A percentile compares a stretch with the other conserved stretches of the same genome.
Evolutionary conservation across 37 sponge, comb jelly and placozoan species (phyloP).

Genomic region (Geodia barretti): DNA sequence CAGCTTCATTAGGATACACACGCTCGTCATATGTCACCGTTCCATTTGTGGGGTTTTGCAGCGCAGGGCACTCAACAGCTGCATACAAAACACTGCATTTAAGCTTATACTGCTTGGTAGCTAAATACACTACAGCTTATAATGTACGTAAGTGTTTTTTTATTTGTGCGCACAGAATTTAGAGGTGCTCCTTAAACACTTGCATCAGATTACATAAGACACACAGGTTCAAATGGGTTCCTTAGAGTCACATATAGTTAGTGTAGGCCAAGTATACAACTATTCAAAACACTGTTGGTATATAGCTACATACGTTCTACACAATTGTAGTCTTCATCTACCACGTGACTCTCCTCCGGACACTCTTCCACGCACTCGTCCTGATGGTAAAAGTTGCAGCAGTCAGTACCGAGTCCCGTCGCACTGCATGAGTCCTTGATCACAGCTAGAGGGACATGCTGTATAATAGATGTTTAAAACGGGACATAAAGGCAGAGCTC

Average conservation of each 20-base stretch:
- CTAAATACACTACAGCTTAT: no score
- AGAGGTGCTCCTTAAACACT: no score
- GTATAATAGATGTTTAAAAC: no score
- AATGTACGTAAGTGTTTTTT: no score
- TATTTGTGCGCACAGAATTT: no score
- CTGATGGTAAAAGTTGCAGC: neutral
- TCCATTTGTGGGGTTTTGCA: neutral
- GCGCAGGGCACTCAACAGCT: neutral
- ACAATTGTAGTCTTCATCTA: neutral
- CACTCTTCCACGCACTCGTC: neutral
- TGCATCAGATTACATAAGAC: neutral
- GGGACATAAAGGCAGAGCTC: no score
- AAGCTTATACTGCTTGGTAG: no score
- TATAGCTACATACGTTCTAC: neutral
- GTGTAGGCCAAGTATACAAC: no score
- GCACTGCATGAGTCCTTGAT: neutral
- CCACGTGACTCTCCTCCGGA: neutral
- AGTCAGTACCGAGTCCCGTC: neutral
- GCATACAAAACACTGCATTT: neutral
- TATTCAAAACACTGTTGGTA: no score
- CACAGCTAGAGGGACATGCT: neutral
- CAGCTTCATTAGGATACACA: neutral
- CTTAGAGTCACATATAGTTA: no score
- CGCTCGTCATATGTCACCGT: neutral
- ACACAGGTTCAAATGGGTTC: neutral